Base-by-base conservation (phyloP, 2,113 vertebrate genomes). In the Petromus typicus region DNA sequence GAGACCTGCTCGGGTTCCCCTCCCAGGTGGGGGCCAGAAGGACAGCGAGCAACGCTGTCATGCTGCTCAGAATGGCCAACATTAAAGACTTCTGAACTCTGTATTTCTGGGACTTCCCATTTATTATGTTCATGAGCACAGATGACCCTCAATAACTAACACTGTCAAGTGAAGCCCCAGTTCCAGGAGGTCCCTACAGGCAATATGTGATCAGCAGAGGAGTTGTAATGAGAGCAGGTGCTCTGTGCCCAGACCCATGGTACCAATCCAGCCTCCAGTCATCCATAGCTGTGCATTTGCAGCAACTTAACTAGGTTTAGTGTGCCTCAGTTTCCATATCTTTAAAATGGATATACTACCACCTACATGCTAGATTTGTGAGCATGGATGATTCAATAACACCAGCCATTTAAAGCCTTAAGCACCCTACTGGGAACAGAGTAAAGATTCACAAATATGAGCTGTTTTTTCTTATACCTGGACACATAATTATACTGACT, bases 41-140 rank as follows among this genome's bases (percentile, higher is more conserved):
- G 18, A n/a, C 34, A n/a, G 7, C 7, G 66, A 7, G 1, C n/a
- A 37, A 8, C 3, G 8, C 18, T 17, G 17, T 10, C n/a, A 17
- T 22, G 66, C 66, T 37, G 18, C 66, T 69, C 17, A 20, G 34
- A 20, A 69, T 10, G 34, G 66, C 66, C 9, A 17, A 69, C 66
- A 20, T 69, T n/a, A n/a, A 69, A 37, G 37, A 9, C 1, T 16
- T 8, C 17, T n/a, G 32, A 18, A n/a, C 7, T 66, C 30, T 17
- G 32, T 17, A 69, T 37, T 20, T 17, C 66, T 20, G 18, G 2
- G n/a, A 37, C 20, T 37, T 69, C n/a, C n/a, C 66, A 69, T 17
- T 37, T n/a, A 69, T 69, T 69, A 69, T 37, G 37, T 37, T 17
- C 66, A 69, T 69, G 66, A 37, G 34, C 8, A 37, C 17, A 16